Conservation (phyloP, 2,113 vertebrate species). For the Aramus guarauna region DNA sequence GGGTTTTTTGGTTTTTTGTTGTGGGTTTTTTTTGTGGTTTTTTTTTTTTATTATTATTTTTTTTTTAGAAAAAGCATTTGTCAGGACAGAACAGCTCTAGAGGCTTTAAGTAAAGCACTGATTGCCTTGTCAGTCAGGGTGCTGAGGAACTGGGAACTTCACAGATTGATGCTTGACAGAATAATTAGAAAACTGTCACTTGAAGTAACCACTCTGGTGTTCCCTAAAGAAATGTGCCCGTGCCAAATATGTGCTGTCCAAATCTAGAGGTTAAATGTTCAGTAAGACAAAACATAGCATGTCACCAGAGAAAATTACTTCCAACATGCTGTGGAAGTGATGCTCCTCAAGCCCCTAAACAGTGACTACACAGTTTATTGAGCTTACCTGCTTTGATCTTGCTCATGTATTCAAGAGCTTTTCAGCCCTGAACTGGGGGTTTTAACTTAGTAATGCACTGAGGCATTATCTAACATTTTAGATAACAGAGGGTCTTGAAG, state of each 20-base stretch:
- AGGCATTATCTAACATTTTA: background rate
- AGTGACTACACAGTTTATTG: constrained; percentile 24
- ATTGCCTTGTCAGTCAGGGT: constrained; percentile 95
- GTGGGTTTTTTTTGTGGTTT: too few species aligned
- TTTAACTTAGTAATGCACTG: constrained; percentile 3
- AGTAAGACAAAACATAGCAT: constrained; percentile 78
- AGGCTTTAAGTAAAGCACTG: constrained; percentile 79
- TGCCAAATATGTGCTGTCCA: constrained; percentile 68
- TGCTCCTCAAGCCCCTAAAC: constrained; percentile 48
- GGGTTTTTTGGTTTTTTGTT: too few species aligned
- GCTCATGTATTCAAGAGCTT: background rate
- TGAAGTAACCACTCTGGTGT: constrained; percentile 87
- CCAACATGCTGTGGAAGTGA: constrained; percentile 39
- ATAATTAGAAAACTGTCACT: constrained; percentile 99
- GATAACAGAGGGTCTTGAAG: background rate
- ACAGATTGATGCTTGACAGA: constrained; percentile 98
- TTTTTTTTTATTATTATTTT: too few species aligned
- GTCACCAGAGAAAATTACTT: constrained; percentile 73
- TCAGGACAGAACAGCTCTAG: constrained; percentile 51
- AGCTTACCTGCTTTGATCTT: constrained; percentile 22
- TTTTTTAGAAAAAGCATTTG: background rate
- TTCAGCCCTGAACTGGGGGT: background rate
- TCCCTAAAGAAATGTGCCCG: constrained; percentile 78
- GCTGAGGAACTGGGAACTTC: constrained; percentile 82
- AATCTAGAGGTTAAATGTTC: constrained; percentile 80